Percentiles rank a stretch among this genome's conserved stretches.
phyloP scores from a whole-genome alignment of 2,888 invertebrate genomes.

The Brachycybe producta region DNA sequence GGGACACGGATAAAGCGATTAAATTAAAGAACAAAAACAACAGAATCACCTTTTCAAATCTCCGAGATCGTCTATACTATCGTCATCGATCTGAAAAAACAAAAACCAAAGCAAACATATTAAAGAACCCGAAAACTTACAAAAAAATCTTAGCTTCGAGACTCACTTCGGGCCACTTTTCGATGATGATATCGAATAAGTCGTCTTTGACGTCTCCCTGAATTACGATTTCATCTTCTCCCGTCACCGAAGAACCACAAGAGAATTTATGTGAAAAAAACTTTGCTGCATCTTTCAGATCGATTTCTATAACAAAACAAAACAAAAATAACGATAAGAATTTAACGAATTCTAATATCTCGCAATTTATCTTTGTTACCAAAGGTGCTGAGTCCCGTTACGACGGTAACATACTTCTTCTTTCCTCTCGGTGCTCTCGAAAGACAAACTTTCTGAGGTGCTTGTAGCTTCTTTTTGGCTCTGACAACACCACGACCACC shows the following conservation, averaged over 20 bases:
- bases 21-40: too few species aligned
- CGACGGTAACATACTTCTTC: conserved; percentile 96
- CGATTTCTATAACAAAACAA: conserved; percentile 64
- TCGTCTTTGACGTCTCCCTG: conserved; percentile 99
- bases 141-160: neutral
- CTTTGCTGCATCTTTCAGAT: conserved; percentile 93
- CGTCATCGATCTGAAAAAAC: conserved; percentile 65
- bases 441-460: conserved; percentile 68
- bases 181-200: conserved; percentile 90
- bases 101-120: conserved; percentile 18
- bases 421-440: conserved; percentile 89
- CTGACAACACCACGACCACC: conserved; percentile 94
- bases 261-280: conserved; percentile 96
- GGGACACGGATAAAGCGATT: too few species aligned
- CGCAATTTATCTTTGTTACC: conserved; percentile 43
- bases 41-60: conserved; percentile 59
- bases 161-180: conserved; percentile 87
- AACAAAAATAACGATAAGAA: neutral
- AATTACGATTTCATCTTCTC: conserved; percentile 97
- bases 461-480: conserved; percentile 85
- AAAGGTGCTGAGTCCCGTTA: conserved; percentile 87
- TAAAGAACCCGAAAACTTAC: neutral
- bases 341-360: neutral
- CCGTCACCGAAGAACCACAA: conserved; percentile 97
- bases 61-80: conserved; percentile 80